Percentiles rank a stretch among this genome's conserved stretches.
Evolutionary conservation across 2,888 invertebrate genomes (phyloP).

Genomic region (Volucella bombylans): DNA sequence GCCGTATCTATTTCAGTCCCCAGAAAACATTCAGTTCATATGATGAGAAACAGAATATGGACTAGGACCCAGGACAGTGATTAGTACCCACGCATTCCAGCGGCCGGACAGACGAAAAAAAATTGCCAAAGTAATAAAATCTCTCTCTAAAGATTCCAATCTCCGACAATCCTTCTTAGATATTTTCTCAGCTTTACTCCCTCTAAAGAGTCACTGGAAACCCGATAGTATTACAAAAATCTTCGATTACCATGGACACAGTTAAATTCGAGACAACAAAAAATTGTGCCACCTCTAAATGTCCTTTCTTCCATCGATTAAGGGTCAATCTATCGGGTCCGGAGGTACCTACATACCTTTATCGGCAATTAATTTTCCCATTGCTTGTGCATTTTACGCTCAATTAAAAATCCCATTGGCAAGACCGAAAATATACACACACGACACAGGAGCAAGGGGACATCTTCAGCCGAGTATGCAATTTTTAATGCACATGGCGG

Average conservation of each 20-base stretch:
- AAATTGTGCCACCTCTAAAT: slow-evolving; percentile 15
- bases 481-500: slow-evolving; percentile 43
- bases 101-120: slow-evolving; percentile 8
- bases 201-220: slow-evolving; percentile 49
- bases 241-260: slow-evolving; percentile 55
- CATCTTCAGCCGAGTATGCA: slow-evolving; percentile 61
- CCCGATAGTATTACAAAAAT: slow-evolving; percentile 58
- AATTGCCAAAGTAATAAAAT: slow-evolving; percentile 22
- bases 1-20: slow-evolving; percentile 32
- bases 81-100: slow-evolving; percentile 2
- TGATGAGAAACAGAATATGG: slow-evolving; percentile 29
- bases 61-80: background rate
- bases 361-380: slow-evolving; percentile 66
- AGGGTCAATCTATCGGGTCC: slow-evolving; percentile 20
- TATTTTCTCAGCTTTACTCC: slow-evolving; percentile 50
- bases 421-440: slow-evolving; percentile 13
- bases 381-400: slow-evolving; percentile 63
- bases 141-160: slow-evolving; percentile 48
- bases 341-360: slow-evolving; percentile 3
- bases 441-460: slow-evolving; percentile 27
- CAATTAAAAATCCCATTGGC: slow-evolving; percentile 59
- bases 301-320: slow-evolving; percentile 50
- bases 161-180: slow-evolving; percentile 13
- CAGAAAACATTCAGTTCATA: background rate
- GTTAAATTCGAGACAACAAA: slow-evolving; percentile 4